Base-by-base conservation (phyloP, 2,888 invertebrate genomes). In the Orthosia incerta region DNA sequence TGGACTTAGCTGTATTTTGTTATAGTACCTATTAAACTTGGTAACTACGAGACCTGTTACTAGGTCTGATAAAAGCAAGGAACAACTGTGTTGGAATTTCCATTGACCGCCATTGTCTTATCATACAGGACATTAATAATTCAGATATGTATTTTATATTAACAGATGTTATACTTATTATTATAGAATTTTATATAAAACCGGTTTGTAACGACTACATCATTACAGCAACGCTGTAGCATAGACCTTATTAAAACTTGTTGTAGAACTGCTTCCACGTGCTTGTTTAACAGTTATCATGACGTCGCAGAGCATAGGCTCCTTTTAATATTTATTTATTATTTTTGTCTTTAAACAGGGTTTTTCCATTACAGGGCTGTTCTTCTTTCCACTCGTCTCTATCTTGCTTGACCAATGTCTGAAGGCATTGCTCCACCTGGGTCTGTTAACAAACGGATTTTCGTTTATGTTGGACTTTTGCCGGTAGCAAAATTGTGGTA, bases 181-280 rank as follows among this genome's bases (percentile, higher is more conserved):
- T 15, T 26, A 26, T 3, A 26, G 26, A n/a, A n/a, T n/a, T 15
- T 20, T 0, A 1, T 23, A n/a, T 23, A 79, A n/a, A 31, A n/a
- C 15, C 20, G 51, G 65, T 64, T 66, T 75, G 39, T 64, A 72
- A 74, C 65, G 71, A 71, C 56, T 73, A 64, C 26, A 59, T 87
- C 82, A 53, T 31, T 48, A 46, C n/a, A 88, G 73, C n/a, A n/a
- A n/a, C 79, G 55, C 86, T 89, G 20, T 56, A 69, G 45, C 56
- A 31, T 57, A 51, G 72, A n/a, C 31, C 46, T 31, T 59, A 73
- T 59, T 59, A 80, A 73, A 74, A 59, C 57, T 59, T 53, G 46
- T 53, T 31, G 71, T 80, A 81, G 63, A 73, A 55, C 68, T 69
- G 20, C 57, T 67, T 68, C 26, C 76, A 73, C 63, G 65, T 73